Base-by-base conservation (phyloP, 2,113 vertebrate genomes). In the Cichladusa arquata region DNA sequence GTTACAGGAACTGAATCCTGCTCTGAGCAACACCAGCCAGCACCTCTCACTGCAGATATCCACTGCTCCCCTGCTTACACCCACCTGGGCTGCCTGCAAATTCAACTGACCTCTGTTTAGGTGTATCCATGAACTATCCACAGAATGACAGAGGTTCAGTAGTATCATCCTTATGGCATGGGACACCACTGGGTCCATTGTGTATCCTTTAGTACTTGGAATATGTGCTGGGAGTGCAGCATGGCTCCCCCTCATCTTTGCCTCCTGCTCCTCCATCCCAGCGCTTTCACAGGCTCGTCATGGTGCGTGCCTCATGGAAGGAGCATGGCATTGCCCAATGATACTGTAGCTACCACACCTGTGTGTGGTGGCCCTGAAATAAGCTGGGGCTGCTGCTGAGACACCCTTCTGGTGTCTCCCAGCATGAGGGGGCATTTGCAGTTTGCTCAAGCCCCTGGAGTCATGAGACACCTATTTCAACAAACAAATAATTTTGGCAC, bases 381-480 rank as follows among this genome's bases (percentile, higher is more conserved):
- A 54, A 58, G 50, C 4, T 11, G 24, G n/a, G 14, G 31, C 20
- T 0, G 0, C 5, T 34, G 16, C 7, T 48, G 50, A 51, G 16
- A 28, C 26, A 15, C 5, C 20, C 23, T 8, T 14, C 54, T 26
- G 40, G 2, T 19, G 19, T 38, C 14, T 51, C 45, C 69, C 50
- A 57, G 8, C 7, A 2, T 14, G 33, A 45, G 71, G 40, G 6
- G 11, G 16, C 3, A 24, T 42, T 51, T 47, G 33, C 26, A 29
- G 34, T 3, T 3, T 4, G 3, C 22, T 14, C 34, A 36, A 38
- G 26, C 0, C 1, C 6, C 14, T 16, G 54, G 60, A 54, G 14
- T 31, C 9, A 10, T 34, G 58, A 85, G 8, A 16, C 1, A 7
- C 16, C 25, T 45, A 10, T 36, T 88, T 29, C 22, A 64, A 71